These are phyloP conservation scores for Bombyx mori DNA, from an alignment of 1,140 invertebrate species.

Conservation along the genomic window DNA sequence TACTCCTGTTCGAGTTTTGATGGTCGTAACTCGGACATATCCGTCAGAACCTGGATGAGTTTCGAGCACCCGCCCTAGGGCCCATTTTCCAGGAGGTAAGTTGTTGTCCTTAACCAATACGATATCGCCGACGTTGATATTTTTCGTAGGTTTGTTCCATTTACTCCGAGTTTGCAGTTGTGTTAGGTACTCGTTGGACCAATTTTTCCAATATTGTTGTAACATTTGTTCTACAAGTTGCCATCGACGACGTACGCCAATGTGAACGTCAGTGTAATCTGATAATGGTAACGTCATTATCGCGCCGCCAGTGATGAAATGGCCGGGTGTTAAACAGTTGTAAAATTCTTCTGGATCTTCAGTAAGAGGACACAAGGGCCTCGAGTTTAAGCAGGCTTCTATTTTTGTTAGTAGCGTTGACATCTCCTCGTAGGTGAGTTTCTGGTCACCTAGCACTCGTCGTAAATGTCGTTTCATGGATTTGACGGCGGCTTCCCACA, in stretches of 20 bases:
- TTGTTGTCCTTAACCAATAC: conserved; percentile 15
- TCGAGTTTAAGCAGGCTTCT: conserved; percentile 11
- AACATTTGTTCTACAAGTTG: conserved; percentile 1
- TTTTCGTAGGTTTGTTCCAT: not conserved
- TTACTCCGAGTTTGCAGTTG: not conserved
- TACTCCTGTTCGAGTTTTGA: conserved; percentile 4
- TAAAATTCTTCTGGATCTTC: not conserved
- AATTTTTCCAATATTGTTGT: conserved; percentile 4
- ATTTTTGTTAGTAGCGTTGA: conserved; percentile 10
- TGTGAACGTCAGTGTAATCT: not conserved
- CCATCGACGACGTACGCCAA: conserved; percentile 1
- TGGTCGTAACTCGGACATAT: conserved; percentile 15
- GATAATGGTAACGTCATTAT: conserved; percentile 6
- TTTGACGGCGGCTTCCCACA: conserved; percentile 7
- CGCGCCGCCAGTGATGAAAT: conserved; percentile 35
- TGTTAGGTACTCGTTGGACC: conserved; percentile 5
- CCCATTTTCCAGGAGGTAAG: conserved; percentile 12
- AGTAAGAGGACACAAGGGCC: conserved; percentile 7
- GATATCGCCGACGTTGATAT: conserved; percentile 6
- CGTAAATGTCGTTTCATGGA: conserved; percentile 9
- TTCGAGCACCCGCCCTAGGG: conserved; percentile 6
- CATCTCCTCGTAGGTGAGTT: conserved; percentile 16
- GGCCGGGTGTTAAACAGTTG: conserved; percentile 27
- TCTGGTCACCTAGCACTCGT: conserved; percentile 5
- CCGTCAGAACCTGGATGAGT: conserved; percentile 16